These are phyloP conservation scores for Creontiades dilutus DNA, from an alignment of 2,888 invertebrate genomes.

Conservation along the genomic window DNA sequence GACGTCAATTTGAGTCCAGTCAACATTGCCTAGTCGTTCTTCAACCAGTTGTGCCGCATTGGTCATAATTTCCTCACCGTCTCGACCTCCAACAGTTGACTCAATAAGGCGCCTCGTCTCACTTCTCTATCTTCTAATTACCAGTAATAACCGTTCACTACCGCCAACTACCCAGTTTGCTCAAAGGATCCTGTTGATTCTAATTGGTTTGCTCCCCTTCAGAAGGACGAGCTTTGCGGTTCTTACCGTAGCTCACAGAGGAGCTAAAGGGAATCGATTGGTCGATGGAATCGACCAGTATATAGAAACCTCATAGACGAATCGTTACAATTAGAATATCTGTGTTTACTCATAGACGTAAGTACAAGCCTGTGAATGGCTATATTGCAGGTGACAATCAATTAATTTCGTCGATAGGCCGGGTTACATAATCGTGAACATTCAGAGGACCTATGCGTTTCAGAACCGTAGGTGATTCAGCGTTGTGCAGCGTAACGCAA, in stretches of 20 bases:
- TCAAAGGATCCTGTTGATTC: constrained; percentile 51
- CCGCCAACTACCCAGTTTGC: constrained; percentile 43
- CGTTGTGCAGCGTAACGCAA: no score
- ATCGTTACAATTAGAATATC: no score
- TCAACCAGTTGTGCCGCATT: constrained; percentile 43
- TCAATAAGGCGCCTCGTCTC: constrained; percentile 50
- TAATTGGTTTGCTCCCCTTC: constrained; percentile 59
- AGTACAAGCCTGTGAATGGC: not conserved
- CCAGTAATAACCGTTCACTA: constrained; percentile 61
- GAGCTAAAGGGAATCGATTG: not conserved
- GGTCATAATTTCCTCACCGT: constrained; percentile 56
- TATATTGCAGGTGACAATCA: not conserved
- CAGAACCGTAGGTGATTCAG: no score
- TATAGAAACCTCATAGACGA: not conserved
- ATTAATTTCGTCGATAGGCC: no score
- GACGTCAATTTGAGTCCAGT: not conserved
- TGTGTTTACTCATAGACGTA: no score
- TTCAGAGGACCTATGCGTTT: no score
- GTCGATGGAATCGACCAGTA: not conserved
- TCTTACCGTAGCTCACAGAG: not conserved
- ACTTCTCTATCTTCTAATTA: constrained; percentile 55
- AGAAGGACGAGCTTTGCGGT: not conserved
- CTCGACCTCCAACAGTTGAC: not conserved
- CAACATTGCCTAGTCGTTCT: constrained; percentile 28
- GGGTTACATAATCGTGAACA: no score